Conservation (phyloP, 2,888 invertebrate genomes). For the Eristalinus sepulchralis region DNA sequence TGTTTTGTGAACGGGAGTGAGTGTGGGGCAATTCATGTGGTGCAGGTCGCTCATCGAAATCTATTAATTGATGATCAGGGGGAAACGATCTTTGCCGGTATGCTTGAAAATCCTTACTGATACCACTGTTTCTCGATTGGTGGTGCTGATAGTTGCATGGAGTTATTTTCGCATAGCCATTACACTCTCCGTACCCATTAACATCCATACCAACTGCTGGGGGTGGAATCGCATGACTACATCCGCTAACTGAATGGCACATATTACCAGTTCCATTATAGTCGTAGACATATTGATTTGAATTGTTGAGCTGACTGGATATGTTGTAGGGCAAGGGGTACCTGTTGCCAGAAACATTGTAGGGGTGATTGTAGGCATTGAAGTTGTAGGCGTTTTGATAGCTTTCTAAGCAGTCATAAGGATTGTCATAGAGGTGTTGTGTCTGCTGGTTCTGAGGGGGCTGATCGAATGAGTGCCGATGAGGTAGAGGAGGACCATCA, state of each 20-base stretch:
- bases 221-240: constrained; percentile 69
- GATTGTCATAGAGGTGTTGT: constrained; percentile 76
- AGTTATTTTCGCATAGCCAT: constrained; percentile 75
- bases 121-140: constrained; percentile 45
- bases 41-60: constrained; percentile 78
- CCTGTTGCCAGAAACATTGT: constrained; percentile 80
- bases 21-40: constrained; percentile 74
- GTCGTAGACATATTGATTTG: constrained; percentile 73
- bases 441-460: constrained; percentile 75
- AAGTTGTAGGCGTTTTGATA: constrained; percentile 74
- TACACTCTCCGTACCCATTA: constrained; percentile 53
- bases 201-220: constrained; percentile 68
- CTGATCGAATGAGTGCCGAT: constrained; percentile 80
- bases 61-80: constrained; percentile 78
- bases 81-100: constrained; percentile 76
- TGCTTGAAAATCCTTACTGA: constrained; percentile 70
- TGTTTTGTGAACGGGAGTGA: constrained; percentile 72
- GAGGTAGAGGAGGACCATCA: constrained; percentile 74
- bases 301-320: constrained; percentile 78
- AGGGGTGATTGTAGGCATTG: constrained; percentile 75
- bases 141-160: constrained; percentile 75
- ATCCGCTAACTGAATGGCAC: constrained; percentile 57
- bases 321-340: constrained; percentile 80
- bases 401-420: constrained; percentile 79
- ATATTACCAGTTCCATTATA: constrained; percentile 64